Evolutionary conservation across 2,888 invertebrate species (phyloP).

Genomic region (Metallyticus violacea): DNA sequence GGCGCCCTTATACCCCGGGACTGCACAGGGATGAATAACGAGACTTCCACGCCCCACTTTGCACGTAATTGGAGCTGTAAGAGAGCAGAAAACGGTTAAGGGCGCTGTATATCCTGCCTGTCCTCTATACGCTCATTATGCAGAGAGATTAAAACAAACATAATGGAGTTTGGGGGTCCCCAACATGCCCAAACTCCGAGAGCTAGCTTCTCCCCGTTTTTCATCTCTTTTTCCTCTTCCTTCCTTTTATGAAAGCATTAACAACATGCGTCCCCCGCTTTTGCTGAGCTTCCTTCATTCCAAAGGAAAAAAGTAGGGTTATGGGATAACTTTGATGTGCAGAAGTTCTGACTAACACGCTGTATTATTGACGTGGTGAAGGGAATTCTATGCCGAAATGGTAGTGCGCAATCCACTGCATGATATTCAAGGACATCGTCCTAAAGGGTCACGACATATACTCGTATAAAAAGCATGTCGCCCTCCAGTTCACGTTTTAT

Average conservation of each 20-base stretch:
- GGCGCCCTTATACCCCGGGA: background rate
- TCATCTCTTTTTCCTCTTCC: background rate
- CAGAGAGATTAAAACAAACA: background rate
- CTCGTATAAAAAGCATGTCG: too few species aligned
- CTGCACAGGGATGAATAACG: background rate
- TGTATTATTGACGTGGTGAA: background rate
- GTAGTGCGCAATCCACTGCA: too few species aligned
- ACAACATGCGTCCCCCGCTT: background rate
- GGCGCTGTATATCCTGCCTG: background rate
- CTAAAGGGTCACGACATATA: too few species aligned
- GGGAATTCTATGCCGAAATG: background rate
- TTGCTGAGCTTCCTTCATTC: background rate
- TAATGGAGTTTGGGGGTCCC: background rate
- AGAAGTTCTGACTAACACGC: background rate
- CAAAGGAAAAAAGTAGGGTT: background rate
- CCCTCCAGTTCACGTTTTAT: too few species aligned
- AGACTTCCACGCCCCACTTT: background rate
- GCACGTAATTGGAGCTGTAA: background rate
- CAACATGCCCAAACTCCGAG: too few species aligned
- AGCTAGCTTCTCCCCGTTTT: background rate
- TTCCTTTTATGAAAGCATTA: background rate
- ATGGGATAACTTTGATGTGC: background rate
- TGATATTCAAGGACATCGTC: too few species aligned
- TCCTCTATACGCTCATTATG: background rate
- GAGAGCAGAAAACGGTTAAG: background rate